phyloP scores from a whole-genome alignment of 2,888 invertebrate genomes.

The Lepidocyrtinus sp. region DNA sequence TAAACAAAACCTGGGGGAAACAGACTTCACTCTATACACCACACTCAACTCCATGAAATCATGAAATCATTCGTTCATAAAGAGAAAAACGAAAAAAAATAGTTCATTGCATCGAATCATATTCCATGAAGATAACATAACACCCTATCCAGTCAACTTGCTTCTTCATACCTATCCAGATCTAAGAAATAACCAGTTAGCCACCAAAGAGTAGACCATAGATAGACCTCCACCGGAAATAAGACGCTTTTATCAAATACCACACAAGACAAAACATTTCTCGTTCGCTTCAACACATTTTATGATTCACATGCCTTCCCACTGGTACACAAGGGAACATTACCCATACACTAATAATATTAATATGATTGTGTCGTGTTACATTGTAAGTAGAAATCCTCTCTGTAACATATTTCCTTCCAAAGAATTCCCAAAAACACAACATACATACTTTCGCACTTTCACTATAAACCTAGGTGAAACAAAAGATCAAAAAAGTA shows the following conservation, averaged over 20 bases:
- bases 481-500: slow-evolving; percentile 6
- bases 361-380: too few species aligned
- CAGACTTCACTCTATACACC: too few species aligned
- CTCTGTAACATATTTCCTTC: too few species aligned
- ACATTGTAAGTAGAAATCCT: too few species aligned
- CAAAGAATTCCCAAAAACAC: too few species aligned
- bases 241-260: too few species aligned
- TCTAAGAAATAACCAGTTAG: too few species aligned
- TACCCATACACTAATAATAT: not conserved
- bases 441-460: not conserved
- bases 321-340: slow-evolving; percentile 5
- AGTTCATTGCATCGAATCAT: slow-evolving; percentile 10
- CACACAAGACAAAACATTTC: too few species aligned
- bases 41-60: too few species aligned
- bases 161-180: not conserved
- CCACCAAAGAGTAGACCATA: not conserved
- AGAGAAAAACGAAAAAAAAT: not conserved
- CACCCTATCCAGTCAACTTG: not conserved
- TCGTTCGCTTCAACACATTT: slow-evolving; percentile 46
- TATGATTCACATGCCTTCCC: slow-evolving; percentile 55
- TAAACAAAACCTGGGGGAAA: too few species aligned
- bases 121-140: not conserved
- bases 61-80: too few species aligned
- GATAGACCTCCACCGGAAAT: not conserved
- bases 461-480: not conserved